These are phyloP conservation scores for Lateolabrax maculatus DNA, from an alignment of 2,797 vertebrate species.

Conservation along the genomic window DNA sequence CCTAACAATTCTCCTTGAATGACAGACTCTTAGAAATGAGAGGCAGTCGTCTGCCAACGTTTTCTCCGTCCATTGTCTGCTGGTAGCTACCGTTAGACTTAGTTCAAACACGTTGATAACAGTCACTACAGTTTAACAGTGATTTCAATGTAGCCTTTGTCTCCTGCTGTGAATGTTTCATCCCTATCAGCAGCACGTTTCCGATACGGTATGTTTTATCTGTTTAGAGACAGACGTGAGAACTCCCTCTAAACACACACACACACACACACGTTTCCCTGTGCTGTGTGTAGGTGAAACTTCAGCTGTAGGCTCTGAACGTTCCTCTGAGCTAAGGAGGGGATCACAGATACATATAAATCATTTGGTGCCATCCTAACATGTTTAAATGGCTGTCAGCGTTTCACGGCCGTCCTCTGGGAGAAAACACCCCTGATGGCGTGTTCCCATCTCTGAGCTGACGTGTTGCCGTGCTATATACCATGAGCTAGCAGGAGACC, in stretches of 20 bases:
- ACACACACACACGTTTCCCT: conserved; percentile 2
- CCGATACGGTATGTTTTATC: conserved; percentile 49
- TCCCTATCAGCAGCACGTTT: conserved; percentile 37
- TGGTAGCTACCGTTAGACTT: conserved; percentile 27
- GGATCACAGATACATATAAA: conserved; percentile 58
- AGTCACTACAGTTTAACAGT: conserved; percentile 42
- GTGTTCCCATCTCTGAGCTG: conserved; percentile 66
- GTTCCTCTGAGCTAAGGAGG: conserved; percentile 31
- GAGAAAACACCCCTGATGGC: conserved; percentile 59
- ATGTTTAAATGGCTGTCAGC: conserved; percentile 72
- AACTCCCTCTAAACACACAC: conserved; percentile 11
- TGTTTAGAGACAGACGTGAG: conserved; percentile 42
- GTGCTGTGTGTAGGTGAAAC: conserved; percentile 35
- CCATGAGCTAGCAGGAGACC: conserved; percentile 77
- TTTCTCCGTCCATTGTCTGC: conserved; percentile 34
- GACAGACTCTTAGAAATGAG: conserved; percentile 49
- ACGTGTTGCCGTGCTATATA: conserved; percentile 71
- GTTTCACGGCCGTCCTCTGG: conserved; percentile 53
- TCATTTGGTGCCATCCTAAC: conserved; percentile 59
- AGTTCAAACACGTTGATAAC: conserved; percentile 46
- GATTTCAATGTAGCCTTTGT: conserved; percentile 65
- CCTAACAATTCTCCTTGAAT: conserved; percentile 54
- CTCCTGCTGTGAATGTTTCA: conserved; percentile 47
- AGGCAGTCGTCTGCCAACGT: conserved; percentile 17
- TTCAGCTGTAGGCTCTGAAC: conserved; percentile 27